These are phyloP conservation scores for Beris morrisii DNA, from an alignment of 2,888 invertebrate species.

Conservation along the genomic window DNA sequence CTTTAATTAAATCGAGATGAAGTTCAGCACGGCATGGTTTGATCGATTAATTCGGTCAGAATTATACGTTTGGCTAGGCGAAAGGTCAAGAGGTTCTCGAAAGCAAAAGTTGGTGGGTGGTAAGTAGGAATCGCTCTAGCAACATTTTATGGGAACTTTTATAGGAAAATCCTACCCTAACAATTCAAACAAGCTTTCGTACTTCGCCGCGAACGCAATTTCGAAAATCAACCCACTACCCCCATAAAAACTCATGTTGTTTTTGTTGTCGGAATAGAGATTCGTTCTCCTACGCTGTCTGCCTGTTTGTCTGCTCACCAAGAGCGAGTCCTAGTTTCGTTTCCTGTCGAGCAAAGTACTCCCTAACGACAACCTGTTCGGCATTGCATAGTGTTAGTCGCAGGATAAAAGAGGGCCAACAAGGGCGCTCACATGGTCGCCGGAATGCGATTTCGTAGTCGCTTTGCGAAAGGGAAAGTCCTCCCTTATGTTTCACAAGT, in stretches of 20 bases:
- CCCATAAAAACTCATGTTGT: not conserved
- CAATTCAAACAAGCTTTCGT: not conserved
- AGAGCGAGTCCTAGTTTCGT: not conserved
- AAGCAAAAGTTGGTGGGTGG: too few relatives aligned
- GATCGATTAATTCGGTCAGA: conserved; percentile 22
- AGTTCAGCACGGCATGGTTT: conserved; percentile 19
- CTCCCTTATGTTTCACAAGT: not conserved
- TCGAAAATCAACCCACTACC: conserved; percentile 22
- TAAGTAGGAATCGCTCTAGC: not conserved
- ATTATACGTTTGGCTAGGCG: not conserved
- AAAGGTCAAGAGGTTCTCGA: conserved; percentile 16
- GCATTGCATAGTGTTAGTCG: conserved; percentile 19
- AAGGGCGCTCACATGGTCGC: conserved; percentile 8
- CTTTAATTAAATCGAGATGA: conserved; percentile 14
- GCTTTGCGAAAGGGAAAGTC: conserved; percentile 24
- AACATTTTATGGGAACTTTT: conserved; percentile 20
- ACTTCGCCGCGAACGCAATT: conserved; percentile 5
- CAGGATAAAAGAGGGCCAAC: conserved; percentile 8
- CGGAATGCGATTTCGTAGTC: not conserved
- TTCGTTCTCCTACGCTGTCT: too few relatives aligned
- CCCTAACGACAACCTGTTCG: conserved; percentile 29
- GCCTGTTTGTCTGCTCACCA: conserved; percentile 18
- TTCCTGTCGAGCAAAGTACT: conserved; percentile 14
- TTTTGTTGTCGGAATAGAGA: not conserved
- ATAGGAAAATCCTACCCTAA: conserved; percentile 1